A percentile compares a stretch with the other conserved stretches of the same genome.
Conservation (phyloP, 2,888 invertebrate species). For the Trichopria drosophilae region DNA sequence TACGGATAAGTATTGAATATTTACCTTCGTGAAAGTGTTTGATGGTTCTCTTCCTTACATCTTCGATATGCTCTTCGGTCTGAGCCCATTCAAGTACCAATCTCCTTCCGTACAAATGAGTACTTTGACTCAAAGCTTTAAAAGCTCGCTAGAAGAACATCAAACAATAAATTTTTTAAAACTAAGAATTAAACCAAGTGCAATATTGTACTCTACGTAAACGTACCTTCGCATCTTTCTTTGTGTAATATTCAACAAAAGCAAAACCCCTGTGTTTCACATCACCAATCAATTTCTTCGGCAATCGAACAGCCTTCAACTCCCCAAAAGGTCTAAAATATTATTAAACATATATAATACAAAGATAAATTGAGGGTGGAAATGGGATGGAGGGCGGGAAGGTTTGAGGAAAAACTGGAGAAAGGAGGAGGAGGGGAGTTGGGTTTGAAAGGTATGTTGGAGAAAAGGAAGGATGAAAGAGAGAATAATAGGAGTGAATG, state of each 20-base stretch:
- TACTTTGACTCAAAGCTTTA: conserved; percentile 89
- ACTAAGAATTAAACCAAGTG: background rate
- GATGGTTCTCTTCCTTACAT: conserved; percentile 84
- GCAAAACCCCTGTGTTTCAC: conserved; percentile 93
- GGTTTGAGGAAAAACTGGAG: too few species aligned
- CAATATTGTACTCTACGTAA: background rate
- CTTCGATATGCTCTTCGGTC: conserved; percentile 74
- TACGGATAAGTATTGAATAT: background rate
- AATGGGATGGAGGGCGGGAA: too few species aligned
- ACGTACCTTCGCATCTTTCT: conserved; percentile 86
- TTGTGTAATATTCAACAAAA: conserved; percentile 89
- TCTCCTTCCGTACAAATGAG: conserved; percentile 95
- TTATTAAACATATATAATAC: conserved; percentile 16
- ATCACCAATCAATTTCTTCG: conserved; percentile 81
- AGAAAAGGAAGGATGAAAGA: too few species aligned
- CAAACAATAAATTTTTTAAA: conserved; percentile 3
- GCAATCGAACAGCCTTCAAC: conserved; percentile 84
- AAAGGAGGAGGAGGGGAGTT: too few species aligned
- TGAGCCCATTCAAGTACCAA: conserved; percentile 96
- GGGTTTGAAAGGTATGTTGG: too few species aligned
- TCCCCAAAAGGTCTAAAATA: conserved; percentile 85
- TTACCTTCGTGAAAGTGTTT: conserved; percentile 63
- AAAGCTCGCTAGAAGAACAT: conserved; percentile 75
- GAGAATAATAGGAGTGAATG: too few species aligned
- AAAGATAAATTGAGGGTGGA: too few species aligned